Evolutionary conservation across 2,888 invertebrate genomes (phyloP).

Genomic region (Cephalotes varians): DNA sequence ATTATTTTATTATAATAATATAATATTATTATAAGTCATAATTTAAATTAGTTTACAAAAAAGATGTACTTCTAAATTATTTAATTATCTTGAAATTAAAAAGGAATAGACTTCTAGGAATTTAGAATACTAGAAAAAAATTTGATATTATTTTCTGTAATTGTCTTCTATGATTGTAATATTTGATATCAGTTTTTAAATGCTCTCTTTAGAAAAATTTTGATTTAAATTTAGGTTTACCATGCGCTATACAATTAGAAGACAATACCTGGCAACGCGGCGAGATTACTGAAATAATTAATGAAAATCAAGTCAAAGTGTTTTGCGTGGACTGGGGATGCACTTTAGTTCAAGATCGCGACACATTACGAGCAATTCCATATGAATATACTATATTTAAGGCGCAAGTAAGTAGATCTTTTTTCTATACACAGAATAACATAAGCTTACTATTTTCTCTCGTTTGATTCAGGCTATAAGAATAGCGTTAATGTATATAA

Average conservation of each 20-base stretch:
- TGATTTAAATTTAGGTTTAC: constrained; percentile 84
- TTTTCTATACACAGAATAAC: neutral
- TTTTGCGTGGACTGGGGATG: constrained; percentile 89
- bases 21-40: neutral
- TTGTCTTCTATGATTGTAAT: neutral
- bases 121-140: neutral
- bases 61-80: neutral
- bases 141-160: neutral
- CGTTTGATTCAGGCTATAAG: constrained; percentile 76
- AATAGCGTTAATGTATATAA: constrained; percentile 81
- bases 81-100: neutral
- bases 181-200: neutral
- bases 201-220: neutral
- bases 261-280: constrained; percentile 86
- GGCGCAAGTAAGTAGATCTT: constrained; percentile 85
- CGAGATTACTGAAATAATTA: constrained; percentile 86
- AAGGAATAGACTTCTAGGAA: neutral
- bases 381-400: constrained; percentile 86
- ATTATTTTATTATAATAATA: too few species aligned
- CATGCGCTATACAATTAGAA: constrained; percentile 86
- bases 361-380: constrained; percentile 86
- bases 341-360: constrained; percentile 86
- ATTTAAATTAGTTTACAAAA: neutral
- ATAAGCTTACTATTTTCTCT: neutral
- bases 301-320: constrained; percentile 87